Evolutionary conservation across 2,888 invertebrate species (phyloP), one percentile per base, ranked within the genome.

Genomic region (Dysmachus trigonus): DNA sequence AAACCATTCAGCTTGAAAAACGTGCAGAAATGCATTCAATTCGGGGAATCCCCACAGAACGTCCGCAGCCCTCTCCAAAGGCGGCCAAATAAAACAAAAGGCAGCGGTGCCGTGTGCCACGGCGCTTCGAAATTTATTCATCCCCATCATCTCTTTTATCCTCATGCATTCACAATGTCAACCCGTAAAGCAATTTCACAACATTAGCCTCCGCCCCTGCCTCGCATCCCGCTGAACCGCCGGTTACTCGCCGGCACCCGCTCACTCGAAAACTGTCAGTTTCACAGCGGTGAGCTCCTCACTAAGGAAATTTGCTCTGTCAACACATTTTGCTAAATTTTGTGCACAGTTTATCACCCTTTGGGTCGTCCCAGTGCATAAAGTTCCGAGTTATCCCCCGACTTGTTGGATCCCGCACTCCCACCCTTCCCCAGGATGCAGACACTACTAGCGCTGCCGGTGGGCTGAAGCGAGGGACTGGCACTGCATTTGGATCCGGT

Each of bases 321-420:
- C 85, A 85, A 85, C 85, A 85, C 85, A 85, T 85, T 85, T 77
- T 76, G 76, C 53, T 74, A 74, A 76, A 85, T 74, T 76, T 85
- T 74, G 85, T 85, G 74, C 74, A 85, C 76, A 85, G 85, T 85
- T 85, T 85, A 85, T 85, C 85, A 85, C 85, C 85, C 85, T 74
- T 85, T 53, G 41, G 53, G 74, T 76, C 33, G 74, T 74, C 35
- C 47, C 51, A 53, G 47, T 85, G 74, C 74, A 85, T 74, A 76
- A 84, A 74, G 74, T 74, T 76, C 22, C 53, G n/a, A 72, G 41
- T 53, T 85, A 47, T 85, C 33, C 38, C 38, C 53, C 30, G 74
- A 31, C 74, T 51, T 85, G 74, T 73, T 51, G 51, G 73, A 85
- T 85, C 30, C 31, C 18, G 33, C 71, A 15, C 72, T 38, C 47